Evolutionary conservation across 2,888 invertebrate species (phyloP), one percentile per base, ranked within the genome.

Genomic region (Tachystola acroxantha): DNA sequence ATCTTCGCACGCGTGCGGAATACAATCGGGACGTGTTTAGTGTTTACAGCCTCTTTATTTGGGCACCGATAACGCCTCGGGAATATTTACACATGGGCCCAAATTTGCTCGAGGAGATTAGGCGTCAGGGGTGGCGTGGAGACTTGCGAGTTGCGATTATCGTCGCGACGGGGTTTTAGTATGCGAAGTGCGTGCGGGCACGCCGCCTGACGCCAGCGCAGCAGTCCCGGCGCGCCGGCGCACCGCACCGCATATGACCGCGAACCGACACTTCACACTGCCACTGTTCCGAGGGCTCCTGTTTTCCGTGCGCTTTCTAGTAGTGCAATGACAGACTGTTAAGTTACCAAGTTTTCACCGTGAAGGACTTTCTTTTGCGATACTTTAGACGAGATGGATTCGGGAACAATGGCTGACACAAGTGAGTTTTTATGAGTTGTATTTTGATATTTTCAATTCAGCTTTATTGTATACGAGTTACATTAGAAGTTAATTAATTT

Each of bases 181-280:
- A 85, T 86, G 78, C 86, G 75, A 64, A 65, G 66, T 64, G 82
- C 75, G 84, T 84, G 74, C 80, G 79, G 62, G 50, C 49, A 57
- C 73, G 79, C 60, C 67, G 79, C 70, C 67, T 69, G 82, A 78
- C 81, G 84, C 81, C 80, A 74, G 61, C 50, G 48, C 56, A 50
- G 50, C 58, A 53, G 56, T 56, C 57, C 60, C 60, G 56, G 54
- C 54, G 52, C 60, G 58, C 48, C 46, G 53, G 47, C 60, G 64
- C 62, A 50, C 53, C 60, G 64, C 62, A 50, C 53, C 59, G 54
- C 57, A 55, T 60, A 44, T 39, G 44, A 53, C 60, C 62, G 70
- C 67, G 59, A 64, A 66, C 57, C 60, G 61, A 66, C 75, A 69
- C 67, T 68, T 55, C 64, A 59, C 59, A 51, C 59, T 57, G 69